A percentile compares a stretch with the other conserved stretches of the same genome.
These are phyloP conservation scores for Pelagia noctiluca DNA, from an alignment of 30 jellyfish, hydroid and myxozoan species.

Conservation along the genomic window DNA sequence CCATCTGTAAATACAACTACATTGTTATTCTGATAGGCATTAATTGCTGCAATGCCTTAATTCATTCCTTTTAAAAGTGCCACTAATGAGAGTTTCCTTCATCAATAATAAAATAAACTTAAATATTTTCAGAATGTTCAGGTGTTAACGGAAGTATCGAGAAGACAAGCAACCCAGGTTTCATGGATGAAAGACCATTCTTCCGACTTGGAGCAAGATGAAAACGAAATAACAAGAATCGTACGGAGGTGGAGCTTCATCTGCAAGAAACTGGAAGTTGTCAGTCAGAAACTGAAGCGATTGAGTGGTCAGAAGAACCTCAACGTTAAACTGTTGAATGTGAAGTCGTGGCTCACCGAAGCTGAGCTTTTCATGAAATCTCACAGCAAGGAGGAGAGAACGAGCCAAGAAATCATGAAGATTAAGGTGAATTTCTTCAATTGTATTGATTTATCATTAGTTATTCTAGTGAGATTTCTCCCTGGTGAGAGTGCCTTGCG, in stretches of 20 bases:
- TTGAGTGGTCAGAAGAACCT: slow-evolving; percentile 16
- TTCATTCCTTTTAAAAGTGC: too few species aligned
- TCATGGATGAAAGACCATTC: slow-evolving; percentile 72
- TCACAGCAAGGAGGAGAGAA: slow-evolving; percentile 52
- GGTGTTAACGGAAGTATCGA: slow-evolving; percentile 29
- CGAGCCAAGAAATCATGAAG: slow-evolving; percentile 56
- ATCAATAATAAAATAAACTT: neutral
- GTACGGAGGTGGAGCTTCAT: slow-evolving; percentile 55
- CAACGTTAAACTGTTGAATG: neutral
- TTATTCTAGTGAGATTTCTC: too few species aligned
- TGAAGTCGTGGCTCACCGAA: slow-evolving; percentile 60
- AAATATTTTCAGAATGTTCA: slow-evolving; percentile 30
- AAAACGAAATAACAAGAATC: slow-evolving; percentile 28
- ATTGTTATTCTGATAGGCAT: too few species aligned
- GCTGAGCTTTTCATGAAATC: slow-evolving; percentile 61
- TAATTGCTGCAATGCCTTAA: too few species aligned
- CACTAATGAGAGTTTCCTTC: too few species aligned
- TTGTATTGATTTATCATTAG: too few species aligned
- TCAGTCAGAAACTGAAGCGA: slow-evolving; percentile 7
- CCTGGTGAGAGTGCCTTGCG: too few species aligned
- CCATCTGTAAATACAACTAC: too few species aligned
- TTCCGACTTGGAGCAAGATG: slow-evolving; percentile 47
- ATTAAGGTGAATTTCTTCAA: slow-evolving; percentile 43
- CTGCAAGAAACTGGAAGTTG: slow-evolving; percentile 31
- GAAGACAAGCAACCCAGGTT: slow-evolving; percentile 58